Evolutionary conservation across 2,888 invertebrate species (phyloP), one percentile per base, ranked within the genome.

Genomic region (Cistogaster globosa): DNA sequence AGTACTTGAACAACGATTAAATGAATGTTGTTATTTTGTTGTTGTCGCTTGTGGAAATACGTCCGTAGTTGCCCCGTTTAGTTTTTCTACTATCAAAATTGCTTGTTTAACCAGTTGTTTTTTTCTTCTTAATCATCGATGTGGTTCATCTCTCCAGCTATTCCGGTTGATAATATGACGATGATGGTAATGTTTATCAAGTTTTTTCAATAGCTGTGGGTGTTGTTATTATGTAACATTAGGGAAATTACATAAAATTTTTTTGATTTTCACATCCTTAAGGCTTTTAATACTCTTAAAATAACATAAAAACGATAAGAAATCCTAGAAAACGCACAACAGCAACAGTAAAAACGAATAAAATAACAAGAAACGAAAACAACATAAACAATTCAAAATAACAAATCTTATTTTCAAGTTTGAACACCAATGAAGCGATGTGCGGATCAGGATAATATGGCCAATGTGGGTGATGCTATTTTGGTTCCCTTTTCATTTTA

Each of bases 211-310:
- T 72, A 60, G 79, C 69, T 78, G 63, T 75, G 79, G 81, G 77
- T 79, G 83, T 86, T 86, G 76, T 83, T 75, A 79, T 84, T 79
- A 81, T 82, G 86, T 77, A 84, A 72, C 80, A 87, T 86, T 87
- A 87, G 81, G 86, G 81, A 88, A 87, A 87, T 88, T 87, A 88
- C 87, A 88, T 87, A 88, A 87, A 87, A 87, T 86, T 86, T n/a
- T 87, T 85, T 86, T 86, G 86, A 87, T 83, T 87, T 81, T 53
- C 60, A 87, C 76, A 86, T 82, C 87, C 86, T 86, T 80, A n/a
- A 77, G 88, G 87, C 84, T 53, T 78, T 84, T 84, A 71, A 76
- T 84, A 60, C 53, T 68, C 42, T 67, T 62, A 79, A 84, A 84
- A 79, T 68, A 62, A 74, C 32, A 65, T n/a, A n/a, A 57, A 32